Conservation (phyloP, 2,113 vertebrate species). For the human region DNA sequence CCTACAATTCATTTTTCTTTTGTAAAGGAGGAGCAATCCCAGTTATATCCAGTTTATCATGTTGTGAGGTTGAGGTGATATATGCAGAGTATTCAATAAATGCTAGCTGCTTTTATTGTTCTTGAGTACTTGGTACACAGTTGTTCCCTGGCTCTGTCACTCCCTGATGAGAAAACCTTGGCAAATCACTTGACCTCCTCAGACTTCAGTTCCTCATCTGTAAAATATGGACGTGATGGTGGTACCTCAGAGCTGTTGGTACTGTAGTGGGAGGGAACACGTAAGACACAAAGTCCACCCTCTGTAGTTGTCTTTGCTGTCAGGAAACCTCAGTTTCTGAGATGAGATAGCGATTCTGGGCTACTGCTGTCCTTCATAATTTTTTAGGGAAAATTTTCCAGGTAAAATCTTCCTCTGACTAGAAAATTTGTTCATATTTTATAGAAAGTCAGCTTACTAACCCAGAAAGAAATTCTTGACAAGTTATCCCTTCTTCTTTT, state of each 20-base stretch:
- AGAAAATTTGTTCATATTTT: not conserved
- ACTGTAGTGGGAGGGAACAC: not conserved
- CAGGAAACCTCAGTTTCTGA: not conserved
- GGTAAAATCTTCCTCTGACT: not conserved
- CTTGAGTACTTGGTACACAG: no score
- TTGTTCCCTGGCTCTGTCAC: not conserved
- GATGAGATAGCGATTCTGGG: not conserved
- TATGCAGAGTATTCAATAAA: not conserved
- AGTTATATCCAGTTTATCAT: not conserved
- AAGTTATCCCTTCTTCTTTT: not conserved
- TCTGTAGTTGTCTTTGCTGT: accelerated
- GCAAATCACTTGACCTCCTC: not conserved
- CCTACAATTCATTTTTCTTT: not conserved
- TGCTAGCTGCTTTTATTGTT: not conserved
- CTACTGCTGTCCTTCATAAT: not conserved
- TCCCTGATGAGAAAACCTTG: not conserved
- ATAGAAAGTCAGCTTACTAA: not conserved
- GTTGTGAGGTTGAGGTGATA: not conserved
- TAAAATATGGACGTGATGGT: not conserved
- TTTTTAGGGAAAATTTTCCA: not conserved
- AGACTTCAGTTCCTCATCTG: not conserved
- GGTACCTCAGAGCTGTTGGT: not conserved
- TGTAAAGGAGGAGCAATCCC: not conserved
- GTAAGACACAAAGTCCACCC: not conserved
- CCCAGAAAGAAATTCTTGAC: not conserved